These are phyloP conservation scores for Megaceryle alcyon DNA, from an alignment of 2,797 vertebrate genomes.

Conservation along the genomic window DNA sequence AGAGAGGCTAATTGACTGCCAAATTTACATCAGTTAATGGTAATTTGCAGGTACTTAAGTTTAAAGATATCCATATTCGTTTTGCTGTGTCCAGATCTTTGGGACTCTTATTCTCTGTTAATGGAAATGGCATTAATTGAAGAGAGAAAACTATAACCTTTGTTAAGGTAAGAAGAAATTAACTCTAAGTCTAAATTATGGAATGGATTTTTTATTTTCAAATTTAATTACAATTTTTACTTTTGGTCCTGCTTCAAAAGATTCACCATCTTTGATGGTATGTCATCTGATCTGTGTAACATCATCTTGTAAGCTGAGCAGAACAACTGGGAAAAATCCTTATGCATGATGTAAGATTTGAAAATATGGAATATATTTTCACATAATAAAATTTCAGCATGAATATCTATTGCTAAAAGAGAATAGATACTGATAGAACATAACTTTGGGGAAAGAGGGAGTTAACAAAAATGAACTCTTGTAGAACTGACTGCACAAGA, in stretches of 20 bases:
- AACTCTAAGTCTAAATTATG: background rate
- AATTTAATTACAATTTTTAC: background rate
- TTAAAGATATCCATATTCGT: background rate
- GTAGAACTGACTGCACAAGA: background rate
- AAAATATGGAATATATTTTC: background rate
- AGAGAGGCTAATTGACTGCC: conserved; percentile 20
- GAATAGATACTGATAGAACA: background rate
- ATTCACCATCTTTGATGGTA: background rate
- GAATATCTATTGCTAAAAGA: background rate
- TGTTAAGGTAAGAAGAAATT: background rate
- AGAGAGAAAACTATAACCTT: background rate
- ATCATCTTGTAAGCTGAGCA: background rate
- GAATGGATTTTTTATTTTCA: background rate
- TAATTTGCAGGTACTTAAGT: conserved; percentile 48
- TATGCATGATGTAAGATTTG: background rate
- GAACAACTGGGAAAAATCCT: background rate
- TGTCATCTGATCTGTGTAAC: background rate
- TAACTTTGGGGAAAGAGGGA: background rate
- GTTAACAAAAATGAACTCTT: background rate
- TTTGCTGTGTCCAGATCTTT: conserved; percentile 1
- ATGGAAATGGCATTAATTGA: background rate
- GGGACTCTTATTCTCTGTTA: background rate
- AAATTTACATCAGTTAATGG: conserved; percentile 37
- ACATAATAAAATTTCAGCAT: background rate
- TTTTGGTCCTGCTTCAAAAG: background rate